These are phyloP conservation scores for Drosophila antonietae DNA, from an alignment of 2,888 invertebrate species.

Conservation along the genomic window DNA sequence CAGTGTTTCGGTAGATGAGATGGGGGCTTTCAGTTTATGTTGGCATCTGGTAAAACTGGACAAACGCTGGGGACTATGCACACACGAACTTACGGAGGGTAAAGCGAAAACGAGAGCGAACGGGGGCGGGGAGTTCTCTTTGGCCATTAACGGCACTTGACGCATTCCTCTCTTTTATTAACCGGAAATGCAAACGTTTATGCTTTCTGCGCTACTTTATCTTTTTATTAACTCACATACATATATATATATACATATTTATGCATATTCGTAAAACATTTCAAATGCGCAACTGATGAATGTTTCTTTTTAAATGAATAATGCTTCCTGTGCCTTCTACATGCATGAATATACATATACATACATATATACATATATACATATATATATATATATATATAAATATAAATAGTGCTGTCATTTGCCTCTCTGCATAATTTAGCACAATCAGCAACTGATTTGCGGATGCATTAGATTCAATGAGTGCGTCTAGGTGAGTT, in stretches of 20 bases:
- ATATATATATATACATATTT: background rate
- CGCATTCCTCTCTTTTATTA: slow-evolving; percentile 64
- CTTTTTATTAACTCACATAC: slow-evolving; percentile 53
- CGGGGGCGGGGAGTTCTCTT: background rate
- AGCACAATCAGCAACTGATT: slow-evolving; percentile 49
- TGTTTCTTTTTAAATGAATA: slow-evolving; percentile 50
- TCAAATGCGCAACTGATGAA: slow-evolving; percentile 44
- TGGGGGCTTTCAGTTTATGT: slow-evolving; percentile 7
- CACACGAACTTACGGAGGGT: background rate
- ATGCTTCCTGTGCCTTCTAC: slow-evolving; percentile 48
- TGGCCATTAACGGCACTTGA: slow-evolving; percentile 56
- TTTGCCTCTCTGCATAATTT: slow-evolving; percentile 39
- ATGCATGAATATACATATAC: no score
- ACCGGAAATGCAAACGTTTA: slow-evolving; percentile 77
- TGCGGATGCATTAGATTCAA: slow-evolving; percentile 52
- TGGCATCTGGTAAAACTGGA: slow-evolving; percentile 32
- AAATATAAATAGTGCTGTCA: background rate
- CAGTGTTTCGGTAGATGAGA: slow-evolving; percentile 2
- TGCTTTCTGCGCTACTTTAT: slow-evolving; percentile 69
- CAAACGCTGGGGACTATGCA: slow-evolving; percentile 17
- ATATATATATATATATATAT: background rate
- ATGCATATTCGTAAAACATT: slow-evolving; percentile 38
- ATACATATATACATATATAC: background rate
- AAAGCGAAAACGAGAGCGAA: no score
- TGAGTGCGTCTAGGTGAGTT: slow-evolving; percentile 4